Evolutionary conservation across 2,888 invertebrate genomes (phyloP), one percentile per base, ranked within the genome.

Genomic region (Vannuccia rotundouncinata): DNA sequence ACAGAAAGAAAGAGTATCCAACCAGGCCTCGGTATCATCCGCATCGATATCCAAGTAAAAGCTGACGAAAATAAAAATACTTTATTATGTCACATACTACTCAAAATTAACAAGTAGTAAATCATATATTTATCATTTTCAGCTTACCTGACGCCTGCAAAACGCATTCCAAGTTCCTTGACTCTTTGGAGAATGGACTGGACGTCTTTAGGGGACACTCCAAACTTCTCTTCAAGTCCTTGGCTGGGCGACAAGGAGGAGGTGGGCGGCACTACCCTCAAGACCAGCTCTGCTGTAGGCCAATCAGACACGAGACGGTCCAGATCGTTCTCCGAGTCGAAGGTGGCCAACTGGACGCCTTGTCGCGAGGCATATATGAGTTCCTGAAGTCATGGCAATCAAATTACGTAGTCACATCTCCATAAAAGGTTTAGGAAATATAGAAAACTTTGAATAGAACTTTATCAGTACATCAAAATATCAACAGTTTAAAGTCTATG

Each of bases 111-210:
- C n/a, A n/a, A n/a, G n/a, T n/a, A n/a, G n/a, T n/a, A n/a, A n/a
- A n/a, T n/a, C n/a, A n/a, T n/a, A n/a, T n/a, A n/a, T n/a, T n/a
- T n/a, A n/a, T n/a, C n/a, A n/a, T n/a, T n/a, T n/a, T n/a, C n/a
- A n/a, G n/a, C 66, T n/a, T 22, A 66, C 66, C 66, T 66, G 2
- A 66, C 66, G 10, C 66, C 66, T 2, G 66, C 66, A 66, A 66
- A 22, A 17, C 22, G 66, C 66, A 66, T 66, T 22, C 66, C 66
- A 5, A 66, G 25, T 27, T 66, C 66, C 5, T 66, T 5, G 10
- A 66, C 5, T 2, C 66, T n/a, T 22, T 66, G 22, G 22, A 66
- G 22, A 17, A 66, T 5, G 25, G 17, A 5, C 17, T 5, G 10
- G 2, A 66, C 66, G 22, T 66, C 66, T 2, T 66, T 27, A 22